Conservation (phyloP, 2,888 invertebrate species). For the Mycalesis mineus region DNA sequence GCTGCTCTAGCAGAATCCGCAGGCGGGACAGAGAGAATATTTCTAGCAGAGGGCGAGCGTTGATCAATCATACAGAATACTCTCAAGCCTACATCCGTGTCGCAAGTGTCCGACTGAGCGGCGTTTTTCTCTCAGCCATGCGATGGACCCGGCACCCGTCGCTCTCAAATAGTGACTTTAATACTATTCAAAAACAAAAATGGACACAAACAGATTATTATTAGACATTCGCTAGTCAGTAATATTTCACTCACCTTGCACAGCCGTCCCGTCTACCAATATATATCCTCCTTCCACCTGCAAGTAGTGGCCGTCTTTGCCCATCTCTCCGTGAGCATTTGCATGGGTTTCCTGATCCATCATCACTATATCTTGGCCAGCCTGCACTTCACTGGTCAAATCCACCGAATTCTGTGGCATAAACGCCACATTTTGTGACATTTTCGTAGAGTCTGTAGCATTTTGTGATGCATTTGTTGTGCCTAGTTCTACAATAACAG, state of each 20-base stretch:
- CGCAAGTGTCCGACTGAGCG: too few relatives aligned
- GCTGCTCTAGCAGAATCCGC: too few relatives aligned
- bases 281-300: slow-evolving; percentile 69
- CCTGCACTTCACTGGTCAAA: neutral
- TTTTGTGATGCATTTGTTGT: slow-evolving; percentile 22
- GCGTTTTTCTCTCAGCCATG: too few relatives aligned
- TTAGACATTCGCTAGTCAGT: too few relatives aligned
- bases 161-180: too few relatives aligned
- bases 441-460: neutral
- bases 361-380: slow-evolving; percentile 50
- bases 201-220: too few relatives aligned
- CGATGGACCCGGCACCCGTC: too few relatives aligned
- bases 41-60: too few relatives aligned
- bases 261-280: slow-evolving; percentile 49
- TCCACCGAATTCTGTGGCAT: neutral
- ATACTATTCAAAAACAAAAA: too few relatives aligned
- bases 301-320: slow-evolving; percentile 51
- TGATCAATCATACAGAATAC: too few relatives aligned
- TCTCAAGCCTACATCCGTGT: too few relatives aligned
- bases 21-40: too few relatives aligned
- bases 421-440: neutral
- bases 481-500: slow-evolving; percentile 56
- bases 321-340: slow-evolving; percentile 42
- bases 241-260: slow-evolving; percentile 41
- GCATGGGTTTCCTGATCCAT: slow-evolving; percentile 45